phyloP scores from a whole-genome alignment of 2,888 invertebrate genomes.

The Hetaerina titia region DNA sequence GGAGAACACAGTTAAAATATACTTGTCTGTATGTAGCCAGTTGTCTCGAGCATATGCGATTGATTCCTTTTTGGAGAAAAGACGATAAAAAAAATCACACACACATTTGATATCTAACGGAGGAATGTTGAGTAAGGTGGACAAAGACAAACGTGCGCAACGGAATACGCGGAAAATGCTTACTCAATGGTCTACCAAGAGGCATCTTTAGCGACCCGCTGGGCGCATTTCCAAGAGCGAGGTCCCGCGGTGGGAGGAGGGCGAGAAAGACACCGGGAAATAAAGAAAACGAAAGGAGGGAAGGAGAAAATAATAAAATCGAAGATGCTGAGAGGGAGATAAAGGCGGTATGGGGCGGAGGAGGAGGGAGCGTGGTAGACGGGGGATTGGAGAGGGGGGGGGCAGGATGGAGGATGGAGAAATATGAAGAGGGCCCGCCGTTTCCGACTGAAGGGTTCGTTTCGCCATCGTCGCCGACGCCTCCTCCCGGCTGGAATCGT shows the following conservation, averaged over 20 bases:
- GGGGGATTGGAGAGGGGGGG: neutral
- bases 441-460: neutral
- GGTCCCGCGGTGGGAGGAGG: neutral
- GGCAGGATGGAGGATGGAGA: neutral
- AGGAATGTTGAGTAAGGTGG: too few species aligned
- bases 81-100: too few species aligned
- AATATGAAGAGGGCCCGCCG: neutral
- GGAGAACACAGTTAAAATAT: too few species aligned
- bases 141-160: too few species aligned
- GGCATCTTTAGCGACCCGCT: neutral
- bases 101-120: too few species aligned
- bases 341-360: neutral
- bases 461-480: neutral
- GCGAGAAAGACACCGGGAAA: neutral
- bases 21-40: too few species aligned
- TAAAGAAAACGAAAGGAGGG: neutral
- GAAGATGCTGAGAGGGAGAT: neutral
- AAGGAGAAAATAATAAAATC: neutral
- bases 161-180: too few species aligned
- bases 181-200: too few species aligned
- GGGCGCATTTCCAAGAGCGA: neutral
- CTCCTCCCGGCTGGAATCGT: neutral
- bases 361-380: neutral
- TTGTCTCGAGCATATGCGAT: too few species aligned
- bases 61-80: too few species aligned